Evolutionary conservation across 2,797 vertebrate species (phyloP).

Genomic region (Eleutherodactylus coqui): DNA sequence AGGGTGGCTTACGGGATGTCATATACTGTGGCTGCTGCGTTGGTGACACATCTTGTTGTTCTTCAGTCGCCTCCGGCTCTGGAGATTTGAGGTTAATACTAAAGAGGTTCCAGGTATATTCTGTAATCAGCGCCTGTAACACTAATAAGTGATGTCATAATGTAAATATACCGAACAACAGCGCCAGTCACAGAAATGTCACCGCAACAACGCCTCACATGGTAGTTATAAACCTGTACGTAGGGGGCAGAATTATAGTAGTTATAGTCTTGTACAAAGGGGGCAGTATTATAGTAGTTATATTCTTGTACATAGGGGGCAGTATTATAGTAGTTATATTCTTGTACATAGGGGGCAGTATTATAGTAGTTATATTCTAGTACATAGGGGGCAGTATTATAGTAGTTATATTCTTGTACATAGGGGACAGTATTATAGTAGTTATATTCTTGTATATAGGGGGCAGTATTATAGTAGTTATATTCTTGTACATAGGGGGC

Average conservation of each 20-base stretch:
- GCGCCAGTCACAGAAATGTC: neutral
- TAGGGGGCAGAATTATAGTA: neutral
- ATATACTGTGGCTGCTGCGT: neutral
- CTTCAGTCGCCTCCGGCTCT: neutral
- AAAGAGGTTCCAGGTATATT: neutral
- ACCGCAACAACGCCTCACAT: no score
- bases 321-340: neutral
- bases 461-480: neutral
- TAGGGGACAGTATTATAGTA: neutral
- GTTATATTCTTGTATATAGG: neutral
- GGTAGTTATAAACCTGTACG: neutral
- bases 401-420: slow-evolving; percentile 2
- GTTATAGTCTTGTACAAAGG: neutral
- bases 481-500: neutral
- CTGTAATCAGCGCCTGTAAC: no score
- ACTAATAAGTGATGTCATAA: neutral
- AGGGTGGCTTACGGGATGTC: neutral
- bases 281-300: neutral
- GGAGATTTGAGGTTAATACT: neutral
- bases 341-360: neutral
- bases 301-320: neutral
- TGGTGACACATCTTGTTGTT: neutral
- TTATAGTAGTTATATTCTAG: slow-evolving; percentile 7
- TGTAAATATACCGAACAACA: neutral
- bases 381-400: neutral